Evolutionary conservation across 2,888 invertebrate species (phyloP), one percentile per base, ranked within the genome.

Genomic region (Torymus aiolomorphi): DNA sequence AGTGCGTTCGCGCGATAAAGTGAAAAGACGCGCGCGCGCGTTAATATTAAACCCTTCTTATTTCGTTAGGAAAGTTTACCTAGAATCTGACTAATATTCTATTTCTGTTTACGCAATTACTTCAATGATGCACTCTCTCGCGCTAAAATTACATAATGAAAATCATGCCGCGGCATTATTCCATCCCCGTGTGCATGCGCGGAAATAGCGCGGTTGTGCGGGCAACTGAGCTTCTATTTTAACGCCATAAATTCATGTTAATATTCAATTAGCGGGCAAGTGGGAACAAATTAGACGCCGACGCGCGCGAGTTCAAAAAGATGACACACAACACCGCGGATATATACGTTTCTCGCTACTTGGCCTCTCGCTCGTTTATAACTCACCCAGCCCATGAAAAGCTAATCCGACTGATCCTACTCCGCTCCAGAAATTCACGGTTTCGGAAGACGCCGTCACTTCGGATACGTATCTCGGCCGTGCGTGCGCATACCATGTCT

Each of bases 381-480:
- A 42, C 42, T 63, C 31, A 10, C 2, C 0, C 13, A 31, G 62
- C 14, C 54, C 31, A 11, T 52, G 42, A 62, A 42, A 73, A 54
- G 31, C 42, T 63, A 54, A 54, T 18, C 57, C 57, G 8, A 16
- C 16, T 66, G 59, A 71, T 57, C 52, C 57, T 20, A 20, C 20
- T 13, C 10, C 13, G n/a, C 24, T 61, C 16, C 42, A 69, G 52
- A 69, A 62, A 61, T 71, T 42, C 42, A 31, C 13, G 52, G 11
- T 51, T 72, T 77, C 42, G 24, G 14, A 59, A 71, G 16, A 65
- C 31, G 20, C 59, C 11, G 70, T 71, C 65, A 77, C 51, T 31
- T 71, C 4, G 24, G 20, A 63, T 77, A 51, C 51, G 14, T 16
- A 59, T 52, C 63, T 63, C 3, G 2, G 8, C 13, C 20, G 42